Evolutionary conservation across 2,888 invertebrate genomes (phyloP).

Genomic region (Sarcophaga variegata): DNA sequence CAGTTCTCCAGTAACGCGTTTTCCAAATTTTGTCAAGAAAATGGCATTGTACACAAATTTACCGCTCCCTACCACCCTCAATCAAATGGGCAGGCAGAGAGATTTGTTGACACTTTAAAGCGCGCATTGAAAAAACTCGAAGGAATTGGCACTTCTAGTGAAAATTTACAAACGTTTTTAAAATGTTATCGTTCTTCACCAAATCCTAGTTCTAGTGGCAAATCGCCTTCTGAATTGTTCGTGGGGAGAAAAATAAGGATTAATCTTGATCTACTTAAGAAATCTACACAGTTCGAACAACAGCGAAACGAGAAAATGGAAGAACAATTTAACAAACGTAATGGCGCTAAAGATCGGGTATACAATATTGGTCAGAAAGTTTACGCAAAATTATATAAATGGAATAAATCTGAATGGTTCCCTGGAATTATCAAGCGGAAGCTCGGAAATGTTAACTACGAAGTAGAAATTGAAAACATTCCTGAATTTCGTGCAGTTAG

Average conservation of each 20-base stretch:
- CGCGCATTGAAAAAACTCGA: conserved; percentile 25
- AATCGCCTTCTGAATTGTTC: conserved; percentile 33
- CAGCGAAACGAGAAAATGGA: not conserved
- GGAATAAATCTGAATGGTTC: not conserved
- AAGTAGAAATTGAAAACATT: conserved; percentile 10
- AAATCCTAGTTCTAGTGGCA: conserved; percentile 6
- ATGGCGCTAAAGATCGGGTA: conserved; percentile 6
- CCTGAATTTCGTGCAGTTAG: conserved; percentile 1
- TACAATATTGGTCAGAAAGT: conserved; percentile 3
- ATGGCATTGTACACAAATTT: conserved; percentile 3
- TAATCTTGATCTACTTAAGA: conserved; percentile 11
- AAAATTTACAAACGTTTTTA: conserved; percentile 22
- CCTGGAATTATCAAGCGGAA: not conserved
- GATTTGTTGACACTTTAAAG: conserved; percentile 26
- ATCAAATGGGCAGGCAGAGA: not conserved
- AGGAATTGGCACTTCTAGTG: not conserved
- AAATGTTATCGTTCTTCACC: conserved; percentile 14
- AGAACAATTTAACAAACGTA: not conserved
- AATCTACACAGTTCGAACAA: not conserved
- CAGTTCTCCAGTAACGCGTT: not conserved
- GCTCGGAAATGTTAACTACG: conserved; percentile 7
- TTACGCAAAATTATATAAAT: conserved; percentile 5
- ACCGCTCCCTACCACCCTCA: conserved; percentile 16
- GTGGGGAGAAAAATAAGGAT: conserved; percentile 28
- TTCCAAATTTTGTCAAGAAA: conserved; percentile 22